These are phyloP conservation scores for Chloropsis hardwickii DNA, from an alignment of 2,113 vertebrate species.

Conservation along the genomic window DNA sequence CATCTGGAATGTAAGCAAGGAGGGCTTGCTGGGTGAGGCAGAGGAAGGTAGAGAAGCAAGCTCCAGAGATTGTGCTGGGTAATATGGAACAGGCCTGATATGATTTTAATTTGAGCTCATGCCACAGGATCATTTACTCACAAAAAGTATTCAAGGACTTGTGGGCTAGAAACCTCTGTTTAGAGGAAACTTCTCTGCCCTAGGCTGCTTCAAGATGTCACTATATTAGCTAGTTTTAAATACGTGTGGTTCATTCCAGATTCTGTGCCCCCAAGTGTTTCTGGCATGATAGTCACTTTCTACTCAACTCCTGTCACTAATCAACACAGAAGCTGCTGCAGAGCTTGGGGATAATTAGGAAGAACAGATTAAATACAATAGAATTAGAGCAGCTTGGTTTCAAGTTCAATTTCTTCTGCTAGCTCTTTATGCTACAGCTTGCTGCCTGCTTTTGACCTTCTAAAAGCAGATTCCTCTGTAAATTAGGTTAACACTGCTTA, in stretches of 20 bases:
- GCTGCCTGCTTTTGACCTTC: not conserved
- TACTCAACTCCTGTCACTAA: not conserved
- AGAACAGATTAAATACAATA: not conserved
- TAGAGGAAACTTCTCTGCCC: slow-evolving; percentile 6
- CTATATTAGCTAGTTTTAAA: not conserved
- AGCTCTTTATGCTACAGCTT: not conserved
- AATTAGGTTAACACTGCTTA: not conserved
- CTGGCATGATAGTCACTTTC: not conserved
- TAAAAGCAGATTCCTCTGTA: not conserved
- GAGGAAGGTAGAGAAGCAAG: slow-evolving; percentile 23
- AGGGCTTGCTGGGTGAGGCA: not conserved
- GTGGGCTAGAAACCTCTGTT: slow-evolving; percentile 2
- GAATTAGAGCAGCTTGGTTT: not conserved
- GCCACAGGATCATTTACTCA: slow-evolving; percentile 1
- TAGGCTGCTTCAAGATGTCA: slow-evolving; percentile 25
- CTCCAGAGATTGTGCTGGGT: not conserved
- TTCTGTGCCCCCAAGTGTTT: not conserved
- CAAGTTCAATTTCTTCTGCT: not conserved
- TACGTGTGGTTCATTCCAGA: not conserved
- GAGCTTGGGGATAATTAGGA: not conserved
- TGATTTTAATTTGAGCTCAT: slow-evolving; percentile 42
- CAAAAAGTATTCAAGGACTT: slow-evolving; percentile 9
- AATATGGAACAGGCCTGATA: slow-evolving; percentile 2
- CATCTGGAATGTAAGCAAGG: slow-evolving; percentile 4
- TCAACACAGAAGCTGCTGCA: not conserved